These are phyloP conservation scores for Nephrotoma flavescens DNA, from an alignment of 2,888 invertebrate species.

Conservation along the genomic window DNA sequence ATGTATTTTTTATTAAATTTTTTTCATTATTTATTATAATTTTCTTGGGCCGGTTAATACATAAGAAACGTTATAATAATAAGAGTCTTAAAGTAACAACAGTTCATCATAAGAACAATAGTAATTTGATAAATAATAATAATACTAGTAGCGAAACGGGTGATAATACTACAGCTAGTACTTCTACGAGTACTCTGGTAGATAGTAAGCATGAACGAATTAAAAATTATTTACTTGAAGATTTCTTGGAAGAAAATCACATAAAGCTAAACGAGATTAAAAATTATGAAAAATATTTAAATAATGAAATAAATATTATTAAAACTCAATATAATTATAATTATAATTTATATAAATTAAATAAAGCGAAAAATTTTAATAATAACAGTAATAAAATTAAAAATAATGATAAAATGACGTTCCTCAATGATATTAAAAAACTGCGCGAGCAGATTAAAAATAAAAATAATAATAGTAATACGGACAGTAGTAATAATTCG, in stretches of 20 bases:
- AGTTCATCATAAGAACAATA: background rate
- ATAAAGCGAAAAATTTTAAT: constrained; percentile 21
- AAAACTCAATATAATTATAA: constrained; percentile 26
- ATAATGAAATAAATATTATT: constrained; percentile 23
- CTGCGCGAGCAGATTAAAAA: constrained; percentile 24
- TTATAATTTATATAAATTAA: constrained; percentile 25
- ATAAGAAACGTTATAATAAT: constrained; percentile 21
- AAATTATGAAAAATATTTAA: constrained; percentile 24
- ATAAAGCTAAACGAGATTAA: constrained; percentile 27
- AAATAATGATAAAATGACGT: constrained; percentile 21
- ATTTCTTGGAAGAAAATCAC: constrained; percentile 32
- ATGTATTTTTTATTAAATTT: constrained; percentile 43
- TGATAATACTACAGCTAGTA: constrained; percentile 18
- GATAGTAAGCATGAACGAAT: constrained; percentile 26
- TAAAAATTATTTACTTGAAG: constrained; percentile 40
- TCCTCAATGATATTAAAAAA: constrained; percentile 27
- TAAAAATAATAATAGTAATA: background rate
- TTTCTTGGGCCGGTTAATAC: constrained; percentile 31
- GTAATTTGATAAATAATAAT: background rate
- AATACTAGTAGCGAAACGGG: constrained; percentile 14
- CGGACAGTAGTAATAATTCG: background rate
- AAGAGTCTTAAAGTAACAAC: background rate
- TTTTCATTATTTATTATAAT: constrained; percentile 33
- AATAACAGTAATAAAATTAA: constrained; percentile 20
- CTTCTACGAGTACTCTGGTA: constrained; percentile 6